These are phyloP conservation scores for Temnothorax curvispinosus DNA, from an alignment of 1,140 invertebrate genomes.

Conservation along the genomic window DNA sequence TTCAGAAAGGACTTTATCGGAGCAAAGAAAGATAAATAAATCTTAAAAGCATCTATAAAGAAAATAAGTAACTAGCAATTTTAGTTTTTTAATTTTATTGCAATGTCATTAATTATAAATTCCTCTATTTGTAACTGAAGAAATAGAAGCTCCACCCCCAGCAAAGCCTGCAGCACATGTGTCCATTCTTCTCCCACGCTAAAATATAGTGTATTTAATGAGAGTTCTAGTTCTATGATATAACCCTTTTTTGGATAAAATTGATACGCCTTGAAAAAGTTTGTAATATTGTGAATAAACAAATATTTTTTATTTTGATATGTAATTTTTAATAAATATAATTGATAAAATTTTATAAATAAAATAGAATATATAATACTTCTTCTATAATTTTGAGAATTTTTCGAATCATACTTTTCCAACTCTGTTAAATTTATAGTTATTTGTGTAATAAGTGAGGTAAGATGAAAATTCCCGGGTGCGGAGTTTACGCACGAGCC, in stretches of 20 bases:
- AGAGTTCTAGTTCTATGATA: constrained; percentile 68
- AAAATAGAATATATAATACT: neutral
- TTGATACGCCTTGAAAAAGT: neutral
- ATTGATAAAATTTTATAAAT: neutral
- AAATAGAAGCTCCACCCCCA: constrained; percentile 80
- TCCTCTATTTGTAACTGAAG: neutral
- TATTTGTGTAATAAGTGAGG: too few species aligned
- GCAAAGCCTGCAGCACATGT: constrained; percentile 81
- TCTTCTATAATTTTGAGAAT: neutral
- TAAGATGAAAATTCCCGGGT: too few species aligned
- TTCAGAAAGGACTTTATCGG: neutral
- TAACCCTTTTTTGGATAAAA: neutral
- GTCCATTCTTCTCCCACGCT: constrained; percentile 77
- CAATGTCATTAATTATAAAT: neutral
- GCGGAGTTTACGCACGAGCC: too few species aligned
- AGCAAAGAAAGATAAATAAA: neutral
- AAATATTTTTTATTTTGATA: neutral
- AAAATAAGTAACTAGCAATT: neutral
- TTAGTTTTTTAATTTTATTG: neutral
- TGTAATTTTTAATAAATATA: too few species aligned
- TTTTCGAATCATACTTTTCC: neutral
- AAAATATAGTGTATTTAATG: constrained; percentile 73
- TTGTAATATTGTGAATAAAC: neutral
- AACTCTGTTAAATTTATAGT: neutral
- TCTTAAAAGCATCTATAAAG: neutral